Conservation (phyloP, 1,140 invertebrate species). For the Mya arenaria region DNA sequence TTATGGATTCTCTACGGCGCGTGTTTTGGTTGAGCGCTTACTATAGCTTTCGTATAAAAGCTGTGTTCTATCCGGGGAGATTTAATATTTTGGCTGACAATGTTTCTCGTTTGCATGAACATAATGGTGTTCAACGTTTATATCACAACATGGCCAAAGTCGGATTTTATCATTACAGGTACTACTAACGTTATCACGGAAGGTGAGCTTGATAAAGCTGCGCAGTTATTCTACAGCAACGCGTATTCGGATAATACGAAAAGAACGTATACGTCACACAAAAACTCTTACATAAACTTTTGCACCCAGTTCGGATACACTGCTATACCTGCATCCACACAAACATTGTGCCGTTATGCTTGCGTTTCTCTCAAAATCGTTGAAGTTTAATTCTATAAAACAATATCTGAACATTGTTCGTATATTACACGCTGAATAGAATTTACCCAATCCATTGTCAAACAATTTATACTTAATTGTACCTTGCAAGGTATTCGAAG, state of each 20-base stretch:
- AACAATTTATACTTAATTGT: neutral
- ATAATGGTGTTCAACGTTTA: neutral
- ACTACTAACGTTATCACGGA: neutral
- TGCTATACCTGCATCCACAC: neutral
- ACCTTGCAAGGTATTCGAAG: neutral
- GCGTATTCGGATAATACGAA: slow-evolving; percentile 4
- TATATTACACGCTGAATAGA: neutral
- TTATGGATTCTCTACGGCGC: neutral
- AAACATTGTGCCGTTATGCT: slow-evolving; percentile 11
- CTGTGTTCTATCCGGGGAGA: neutral
- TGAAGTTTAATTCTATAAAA: slow-evolving; percentile 13
- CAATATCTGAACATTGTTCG: slow-evolving; percentile 17
- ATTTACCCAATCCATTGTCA: neutral
- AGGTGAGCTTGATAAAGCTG: neutral
- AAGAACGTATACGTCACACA: neutral
- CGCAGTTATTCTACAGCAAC: neutral
- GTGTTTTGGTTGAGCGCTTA: slow-evolving; percentile 2
- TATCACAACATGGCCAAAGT: neutral
- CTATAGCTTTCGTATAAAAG: neutral
- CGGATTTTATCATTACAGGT: slow-evolving; percentile 22
- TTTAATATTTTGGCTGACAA: slow-evolving; percentile 8
- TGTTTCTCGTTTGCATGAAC: slow-evolving; percentile 1
- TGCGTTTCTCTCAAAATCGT: neutral
- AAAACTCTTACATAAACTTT: neutral
- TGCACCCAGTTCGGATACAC: neutral